Evolutionary conservation across 2,113 vertebrate species (phyloP).

Genomic region (Hyperopisus bebe): DNA sequence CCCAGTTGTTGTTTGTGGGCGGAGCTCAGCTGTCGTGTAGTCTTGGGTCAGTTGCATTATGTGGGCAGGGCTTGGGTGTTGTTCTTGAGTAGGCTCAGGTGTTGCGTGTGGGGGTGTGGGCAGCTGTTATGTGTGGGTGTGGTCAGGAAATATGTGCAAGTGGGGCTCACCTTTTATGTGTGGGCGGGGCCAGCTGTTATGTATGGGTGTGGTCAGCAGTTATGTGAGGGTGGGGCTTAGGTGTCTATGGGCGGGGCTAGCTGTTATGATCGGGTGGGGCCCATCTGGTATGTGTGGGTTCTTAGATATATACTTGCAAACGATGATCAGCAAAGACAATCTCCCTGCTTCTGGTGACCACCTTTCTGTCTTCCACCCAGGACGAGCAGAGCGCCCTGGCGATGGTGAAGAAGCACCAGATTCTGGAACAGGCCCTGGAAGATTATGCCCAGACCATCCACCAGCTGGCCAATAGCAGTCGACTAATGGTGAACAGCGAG

Average conservation of each 20-base stretch:
- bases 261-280: too few relatives aligned
- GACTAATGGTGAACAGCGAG: slow-evolving; percentile 69
- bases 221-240: neutral
- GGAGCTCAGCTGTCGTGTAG: neutral
- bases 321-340: neutral
- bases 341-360: neutral
- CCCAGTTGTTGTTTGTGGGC: neutral
- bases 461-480: slow-evolving; percentile 77
- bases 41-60: too few relatives aligned
- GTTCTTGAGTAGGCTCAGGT: too few relatives aligned
- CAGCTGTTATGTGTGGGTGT: too few relatives aligned
- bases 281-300: neutral
- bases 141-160: too few relatives aligned
- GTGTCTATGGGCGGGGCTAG: too few relatives aligned
- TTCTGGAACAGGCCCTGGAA: slow-evolving; percentile 81
- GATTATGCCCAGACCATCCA: slow-evolving; percentile 80
- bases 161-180: neutral
- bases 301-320: neutral
- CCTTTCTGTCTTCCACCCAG: slow-evolving; percentile 42
- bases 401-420: slow-evolving; percentile 79
- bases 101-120: too few relatives aligned
- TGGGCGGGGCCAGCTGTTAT: too few relatives aligned
- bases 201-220: neutral
- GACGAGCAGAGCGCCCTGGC: slow-evolving; percentile 81
- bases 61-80: too few relatives aligned